Evolutionary conservation across 2,797 vertebrate species (phyloP).

Genomic region (Liparis tanakae): DNA sequence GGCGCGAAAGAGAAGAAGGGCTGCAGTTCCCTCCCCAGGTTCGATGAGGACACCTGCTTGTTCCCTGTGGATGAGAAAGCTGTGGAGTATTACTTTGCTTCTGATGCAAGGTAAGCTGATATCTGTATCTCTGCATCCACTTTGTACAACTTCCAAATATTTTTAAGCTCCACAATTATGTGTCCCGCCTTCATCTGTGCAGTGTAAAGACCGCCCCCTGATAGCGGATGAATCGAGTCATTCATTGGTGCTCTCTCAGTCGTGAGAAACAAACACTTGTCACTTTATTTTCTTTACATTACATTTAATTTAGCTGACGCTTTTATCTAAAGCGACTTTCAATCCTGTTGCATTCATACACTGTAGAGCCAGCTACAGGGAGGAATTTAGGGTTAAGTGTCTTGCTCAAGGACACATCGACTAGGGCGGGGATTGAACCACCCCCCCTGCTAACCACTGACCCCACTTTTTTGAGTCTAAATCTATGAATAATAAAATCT

Average conservation of each 20-base stretch:
- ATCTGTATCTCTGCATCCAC: background rate
- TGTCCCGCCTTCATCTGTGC: background rate
- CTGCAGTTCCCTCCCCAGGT: constrained; percentile 86
- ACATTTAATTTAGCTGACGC: too few relatives aligned
- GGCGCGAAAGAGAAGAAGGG: constrained; percentile 93
- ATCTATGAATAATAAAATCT: too few relatives aligned
- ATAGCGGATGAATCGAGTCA: too few relatives aligned
- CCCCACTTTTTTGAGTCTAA: too few relatives aligned
- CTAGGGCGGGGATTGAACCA: too few relatives aligned
- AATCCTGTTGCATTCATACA: too few relatives aligned
- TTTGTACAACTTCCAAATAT: background rate
- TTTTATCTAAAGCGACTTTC: too few relatives aligned
- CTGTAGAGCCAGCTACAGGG: too few relatives aligned
- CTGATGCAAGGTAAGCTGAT: constrained; percentile 91
- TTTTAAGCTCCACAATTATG: background rate
- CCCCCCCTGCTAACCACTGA: too few relatives aligned
- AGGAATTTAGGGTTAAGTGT: too few relatives aligned
- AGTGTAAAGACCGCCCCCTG: background rate
- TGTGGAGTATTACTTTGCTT: constrained; percentile 98
- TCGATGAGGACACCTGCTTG: constrained; percentile 94
- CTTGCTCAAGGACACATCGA: too few relatives aligned
- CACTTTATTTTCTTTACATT: too few relatives aligned
- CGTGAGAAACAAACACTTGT: background rate
- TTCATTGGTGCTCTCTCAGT: background rate
- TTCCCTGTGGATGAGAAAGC: constrained; percentile 97